Percentiles rank a stretch among this genome's conserved stretches.
Conservation (phyloP, 2,113 vertebrate genomes). For the Aegithalos caudatus region DNA sequence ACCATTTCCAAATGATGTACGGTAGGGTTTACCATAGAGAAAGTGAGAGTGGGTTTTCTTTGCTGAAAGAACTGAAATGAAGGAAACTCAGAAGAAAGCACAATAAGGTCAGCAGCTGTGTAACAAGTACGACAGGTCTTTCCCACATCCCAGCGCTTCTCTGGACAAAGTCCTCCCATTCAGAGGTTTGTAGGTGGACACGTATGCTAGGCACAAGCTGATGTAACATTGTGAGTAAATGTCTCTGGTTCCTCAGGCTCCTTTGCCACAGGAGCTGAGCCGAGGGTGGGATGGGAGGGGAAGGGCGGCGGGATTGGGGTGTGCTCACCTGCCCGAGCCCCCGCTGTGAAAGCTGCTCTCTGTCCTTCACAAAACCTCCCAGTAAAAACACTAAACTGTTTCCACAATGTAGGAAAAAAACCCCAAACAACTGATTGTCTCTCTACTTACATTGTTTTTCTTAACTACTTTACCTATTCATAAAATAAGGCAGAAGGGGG, state of each 20-base stretch:
- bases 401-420: background rate
- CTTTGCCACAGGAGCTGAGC: background rate
- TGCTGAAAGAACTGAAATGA: background rate
- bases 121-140: background rate
- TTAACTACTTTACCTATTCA: background rate
- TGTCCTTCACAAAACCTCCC: background rate
- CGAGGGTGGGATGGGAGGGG: fast-evolving
- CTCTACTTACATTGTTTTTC: background rate
- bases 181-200: background rate
- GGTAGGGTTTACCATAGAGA: background rate
- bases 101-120: background rate
- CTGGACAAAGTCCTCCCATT: fast-evolving
- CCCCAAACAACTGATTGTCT: fast-evolving
- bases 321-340: background rate
- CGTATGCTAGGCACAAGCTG: background rate
- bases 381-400: background rate
- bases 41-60: background rate
- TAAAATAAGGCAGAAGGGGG: background rate
- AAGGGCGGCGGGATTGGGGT: fast-evolving
- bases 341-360: background rate
- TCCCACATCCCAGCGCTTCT: background rate
- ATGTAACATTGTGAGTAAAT: fast-evolving
- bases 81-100: background rate
- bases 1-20: background rate
- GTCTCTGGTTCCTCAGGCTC: background rate